Evolutionary conservation across 2,113 vertebrate species (phyloP), one percentile per base, ranked within the genome.

Genomic region (Coryphaenoides rupestris): DNA sequence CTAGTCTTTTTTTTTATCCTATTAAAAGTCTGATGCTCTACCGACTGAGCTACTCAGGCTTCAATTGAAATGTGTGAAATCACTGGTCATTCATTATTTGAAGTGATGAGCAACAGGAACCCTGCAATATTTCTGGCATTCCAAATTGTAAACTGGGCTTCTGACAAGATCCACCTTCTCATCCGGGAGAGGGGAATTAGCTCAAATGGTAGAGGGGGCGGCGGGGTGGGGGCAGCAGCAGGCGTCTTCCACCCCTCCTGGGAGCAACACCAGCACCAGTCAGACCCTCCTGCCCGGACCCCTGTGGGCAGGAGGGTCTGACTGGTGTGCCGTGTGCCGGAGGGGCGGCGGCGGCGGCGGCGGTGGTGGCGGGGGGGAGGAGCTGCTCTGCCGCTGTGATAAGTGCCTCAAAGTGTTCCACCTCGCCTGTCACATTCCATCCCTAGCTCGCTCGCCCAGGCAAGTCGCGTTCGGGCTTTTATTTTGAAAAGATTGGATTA

Each of bases 11-110:
- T n/a, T n/a, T 9, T 40, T 40, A 10, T 40, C 33, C 33, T 12
- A 40, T 40, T 94, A 94, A 94, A 94, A 95, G 93, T 94, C 93
- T 94, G 92, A 94, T 94, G 92, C 92, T 93, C 92, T 94, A 92
- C 93, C 93, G 89, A 93, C 93, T 94, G 92, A 94, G 92, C 33
- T 12, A 7, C 33, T 40, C 33, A 40, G 84, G 40, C 65, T 75
- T 85, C 93, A n/a, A n/a, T n/a, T n/a, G n/a, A n/a, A n/a, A n/a
- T n/a, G n/a, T n/a, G n/a, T n/a, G n/a, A n/a, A n/a, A n/a, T n/a
- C n/a, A n/a, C n/a, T n/a, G n/a, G n/a, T n/a, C n/a, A n/a, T n/a
- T n/a, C n/a, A n/a, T n/a, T n/a, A n/a, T n/a, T n/a, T n/a, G n/a
- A n/a, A n/a, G n/a, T n/a, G n/a, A n/a, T n/a, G n/a, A n/a, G n/a